Percentiles rank a stretch among this genome's conserved stretches.
phyloP scores from a whole-genome alignment of 1,140 invertebrate species.

The Lithobius niger region DNA sequence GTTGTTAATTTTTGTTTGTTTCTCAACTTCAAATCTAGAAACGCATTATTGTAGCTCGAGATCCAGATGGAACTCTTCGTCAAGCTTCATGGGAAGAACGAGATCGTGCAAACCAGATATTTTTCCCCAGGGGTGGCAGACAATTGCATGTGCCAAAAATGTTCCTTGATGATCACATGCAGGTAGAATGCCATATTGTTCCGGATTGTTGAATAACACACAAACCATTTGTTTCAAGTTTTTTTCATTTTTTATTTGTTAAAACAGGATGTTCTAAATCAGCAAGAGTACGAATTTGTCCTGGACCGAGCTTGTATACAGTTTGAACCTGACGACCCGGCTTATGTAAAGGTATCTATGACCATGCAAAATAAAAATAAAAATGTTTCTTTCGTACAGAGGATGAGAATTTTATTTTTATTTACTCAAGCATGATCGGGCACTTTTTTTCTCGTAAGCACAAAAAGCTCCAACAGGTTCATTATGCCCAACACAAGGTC shows the following conservation, averaged over 20 bases:
- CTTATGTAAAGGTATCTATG: constrained; percentile 52
- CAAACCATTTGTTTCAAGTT: background rate
- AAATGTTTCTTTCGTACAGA: no score
- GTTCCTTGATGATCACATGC: constrained; percentile 57
- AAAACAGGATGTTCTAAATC: constrained; percentile 46
- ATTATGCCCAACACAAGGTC: no score
- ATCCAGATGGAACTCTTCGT: constrained; percentile 66
- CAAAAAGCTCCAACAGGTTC: no score
- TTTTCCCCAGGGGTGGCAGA: constrained; percentile 58
- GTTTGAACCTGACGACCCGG: constrained; percentile 82
- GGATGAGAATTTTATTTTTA: no score
- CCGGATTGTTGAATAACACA: no score
- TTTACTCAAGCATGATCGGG: no score
- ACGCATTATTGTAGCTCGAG: constrained; percentile 68
- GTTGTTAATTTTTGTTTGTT: no score
- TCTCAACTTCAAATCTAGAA: no score
- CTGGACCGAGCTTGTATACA: constrained; percentile 77
- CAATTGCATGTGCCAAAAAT: constrained; percentile 56
- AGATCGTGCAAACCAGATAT: constrained; percentile 70
- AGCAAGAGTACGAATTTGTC: constrained; percentile 69
- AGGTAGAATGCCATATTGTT: no score
- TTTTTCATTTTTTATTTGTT: constrained; percentile 13
- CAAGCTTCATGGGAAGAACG: constrained; percentile 59
- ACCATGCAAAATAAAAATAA: no score
- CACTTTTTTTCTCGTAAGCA: no score